Conservation (phyloP, 2,888 invertebrate species). For the Seira ritae region DNA sequence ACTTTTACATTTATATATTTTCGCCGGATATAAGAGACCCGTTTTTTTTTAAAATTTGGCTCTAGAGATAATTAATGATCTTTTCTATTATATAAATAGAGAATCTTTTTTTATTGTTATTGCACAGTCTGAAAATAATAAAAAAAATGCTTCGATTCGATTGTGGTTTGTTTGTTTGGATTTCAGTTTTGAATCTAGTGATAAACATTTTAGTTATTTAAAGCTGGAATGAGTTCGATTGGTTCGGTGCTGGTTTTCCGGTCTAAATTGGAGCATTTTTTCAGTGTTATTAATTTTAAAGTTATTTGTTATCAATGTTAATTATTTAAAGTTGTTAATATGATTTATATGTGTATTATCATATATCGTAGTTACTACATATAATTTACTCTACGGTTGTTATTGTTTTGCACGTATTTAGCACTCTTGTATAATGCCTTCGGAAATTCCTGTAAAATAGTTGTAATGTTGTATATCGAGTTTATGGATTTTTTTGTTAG, state of each 20-base stretch:
- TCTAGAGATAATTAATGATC: not conserved
- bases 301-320: slow-evolving; percentile 9
- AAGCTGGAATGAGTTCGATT: slow-evolving; percentile 38
- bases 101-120: slow-evolving; percentile 11
- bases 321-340: slow-evolving; percentile 20
- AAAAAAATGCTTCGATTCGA: not conserved
- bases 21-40: not conserved
- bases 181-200: slow-evolving; percentile 3
- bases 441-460: no score
- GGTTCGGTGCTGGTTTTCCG: slow-evolving; percentile 63
- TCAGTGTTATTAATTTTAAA: slow-evolving; percentile 35
- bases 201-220: not conserved
- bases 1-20: slow-evolving; percentile 1
- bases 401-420: no score
- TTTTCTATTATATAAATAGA: not conserved
- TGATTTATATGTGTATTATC: not conserved
- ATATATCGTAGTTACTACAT: not conserved
- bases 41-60: slow-evolving; percentile 5
- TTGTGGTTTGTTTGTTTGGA: not conserved
- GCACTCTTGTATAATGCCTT: no score
- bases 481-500: no score
- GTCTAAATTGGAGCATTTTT: slow-evolving; percentile 52
- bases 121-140: not conserved
- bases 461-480: no score
- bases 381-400: not conserved